Conservation (phyloP, 2,888 invertebrate genomes). For the Drepana falcataria region DNA sequence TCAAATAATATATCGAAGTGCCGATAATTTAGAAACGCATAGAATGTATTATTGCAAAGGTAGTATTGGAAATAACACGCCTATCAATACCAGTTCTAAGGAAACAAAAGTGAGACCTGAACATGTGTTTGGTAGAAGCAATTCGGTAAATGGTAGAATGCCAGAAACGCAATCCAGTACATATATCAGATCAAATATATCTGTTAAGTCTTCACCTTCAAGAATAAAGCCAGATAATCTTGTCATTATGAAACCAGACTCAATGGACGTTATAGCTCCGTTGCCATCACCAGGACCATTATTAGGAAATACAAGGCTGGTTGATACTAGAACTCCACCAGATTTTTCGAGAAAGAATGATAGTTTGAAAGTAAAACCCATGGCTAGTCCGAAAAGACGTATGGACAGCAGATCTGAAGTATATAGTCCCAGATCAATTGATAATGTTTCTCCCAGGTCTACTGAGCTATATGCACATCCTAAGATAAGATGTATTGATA, state of each 20-base stretch:
- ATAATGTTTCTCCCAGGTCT: slow-evolving; percentile 63
- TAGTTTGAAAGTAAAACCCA: slow-evolving; percentile 48
- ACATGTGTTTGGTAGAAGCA: slow-evolving; percentile 76
- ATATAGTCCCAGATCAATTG: slow-evolving; percentile 60
- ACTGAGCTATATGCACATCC: slow-evolving; percentile 63
- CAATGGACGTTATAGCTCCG: slow-evolving; percentile 78
- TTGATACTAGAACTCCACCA: slow-evolving; percentile 77
- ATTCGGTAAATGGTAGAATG: slow-evolving; percentile 78
- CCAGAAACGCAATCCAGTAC: slow-evolving; percentile 72
- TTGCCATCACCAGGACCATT: slow-evolving; percentile 90
- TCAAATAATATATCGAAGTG: slow-evolving; percentile 87
- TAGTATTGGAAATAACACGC: slow-evolving; percentile 41
- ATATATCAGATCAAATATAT: slow-evolving; percentile 45
- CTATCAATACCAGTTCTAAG: slow-evolving; percentile 46
- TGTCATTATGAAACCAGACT: slow-evolving; percentile 69
- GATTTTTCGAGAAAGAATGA: slow-evolving; percentile 67
- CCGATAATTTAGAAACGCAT: slow-evolving; percentile 89
- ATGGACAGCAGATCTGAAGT: slow-evolving; percentile 58
- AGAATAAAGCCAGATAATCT: slow-evolving; percentile 78
- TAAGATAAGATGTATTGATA: slow-evolving; percentile 73
- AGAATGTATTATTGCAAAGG: slow-evolving; percentile 89
- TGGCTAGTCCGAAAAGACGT: slow-evolving; percentile 63
- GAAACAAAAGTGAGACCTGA: slow-evolving; percentile 61
- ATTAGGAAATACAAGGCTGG: slow-evolving; percentile 88
- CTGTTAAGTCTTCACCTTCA: slow-evolving; percentile 53